Evolutionary conservation across 2,888 invertebrate species (phyloP).

Genomic region (Globia sparganii): DNA sequence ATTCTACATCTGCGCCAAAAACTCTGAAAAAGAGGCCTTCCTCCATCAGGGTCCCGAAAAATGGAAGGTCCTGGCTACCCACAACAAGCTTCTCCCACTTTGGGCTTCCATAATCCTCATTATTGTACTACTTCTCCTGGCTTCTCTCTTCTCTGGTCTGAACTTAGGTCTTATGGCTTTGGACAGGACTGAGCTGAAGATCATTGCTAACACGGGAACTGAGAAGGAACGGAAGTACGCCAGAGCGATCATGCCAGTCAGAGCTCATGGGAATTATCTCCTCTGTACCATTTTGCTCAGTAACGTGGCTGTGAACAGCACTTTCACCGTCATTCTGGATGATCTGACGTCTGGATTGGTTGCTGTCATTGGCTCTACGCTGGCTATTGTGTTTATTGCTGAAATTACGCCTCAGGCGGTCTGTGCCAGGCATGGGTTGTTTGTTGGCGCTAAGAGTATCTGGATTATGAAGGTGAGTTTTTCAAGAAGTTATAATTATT

Average conservation of each 20-base stretch:
- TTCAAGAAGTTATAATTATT: not conserved
- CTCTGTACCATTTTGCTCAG: slow-evolving; percentile 95
- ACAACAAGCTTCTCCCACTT: slow-evolving; percentile 93
- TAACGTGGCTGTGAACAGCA: slow-evolving; percentile 99
- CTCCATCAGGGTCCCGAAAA: slow-evolving; percentile 92
- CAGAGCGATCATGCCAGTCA: slow-evolving; percentile 96
- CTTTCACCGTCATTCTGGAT: slow-evolving; percentile 98
- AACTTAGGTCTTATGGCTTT: slow-evolving; percentile 99
- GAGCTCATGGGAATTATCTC: slow-evolving; percentile 98
- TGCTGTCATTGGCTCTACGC: slow-evolving; percentile 97
- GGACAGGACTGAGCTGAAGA: slow-evolving; percentile 98
- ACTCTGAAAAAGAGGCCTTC: slow-evolving; percentile 79
- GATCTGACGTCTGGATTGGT: slow-evolving; percentile 97
- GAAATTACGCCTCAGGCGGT: slow-evolving; percentile 99
- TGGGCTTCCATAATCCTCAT: slow-evolving; percentile 95
- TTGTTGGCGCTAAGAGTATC: slow-evolving; percentile 98
- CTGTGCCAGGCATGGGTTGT: slow-evolving; percentile 98
- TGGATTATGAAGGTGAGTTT: slow-evolving; percentile 94
- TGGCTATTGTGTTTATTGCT: slow-evolving; percentile 98
- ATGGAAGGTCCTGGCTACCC: slow-evolving; percentile 92
- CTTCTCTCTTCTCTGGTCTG: slow-evolving; percentile 98
- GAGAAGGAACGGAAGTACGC: slow-evolving; percentile 96
- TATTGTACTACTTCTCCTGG: slow-evolving; percentile 94
- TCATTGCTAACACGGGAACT: slow-evolving; percentile 97
- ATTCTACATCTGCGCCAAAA: slow-evolving; percentile 85